These are phyloP conservation scores for Gracilinanus agilis DNA, from an alignment of 2,113 vertebrate species.

Conservation along the genomic window DNA sequence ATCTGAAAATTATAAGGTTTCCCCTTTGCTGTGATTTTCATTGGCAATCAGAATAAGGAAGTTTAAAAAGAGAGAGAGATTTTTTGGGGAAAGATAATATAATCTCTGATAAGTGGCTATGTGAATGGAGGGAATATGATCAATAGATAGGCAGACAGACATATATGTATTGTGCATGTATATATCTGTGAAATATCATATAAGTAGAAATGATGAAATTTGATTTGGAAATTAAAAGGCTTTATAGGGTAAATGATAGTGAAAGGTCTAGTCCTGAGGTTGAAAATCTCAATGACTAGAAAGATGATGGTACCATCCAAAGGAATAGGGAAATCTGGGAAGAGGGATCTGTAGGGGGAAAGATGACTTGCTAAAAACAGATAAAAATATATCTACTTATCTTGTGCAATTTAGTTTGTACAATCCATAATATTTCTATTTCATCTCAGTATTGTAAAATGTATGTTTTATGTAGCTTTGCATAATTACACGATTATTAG, in stretches of 20 bases:
- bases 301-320: not conserved
- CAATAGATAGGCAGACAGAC: not conserved
- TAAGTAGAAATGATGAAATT: not conserved
- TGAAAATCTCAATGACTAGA: not conserved
- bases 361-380: not conserved
- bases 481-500: too few relatives aligned
- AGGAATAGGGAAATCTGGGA: not conserved
- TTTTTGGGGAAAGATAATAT: not conserved
- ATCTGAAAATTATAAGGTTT: not conserved
- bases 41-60: not conserved
- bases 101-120: not conserved
- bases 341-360: not conserved
- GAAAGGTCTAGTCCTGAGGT: not conserved
- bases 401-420: not conserved
- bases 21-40: not conserved
- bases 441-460: too few relatives aligned
- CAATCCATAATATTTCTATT: not conserved
- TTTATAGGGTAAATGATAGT: not conserved
- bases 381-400: not conserved
- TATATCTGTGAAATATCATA: not conserved
- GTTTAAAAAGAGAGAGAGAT: not conserved
- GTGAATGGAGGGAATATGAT: not conserved
- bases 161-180: not conserved
- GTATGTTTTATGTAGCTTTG: too few relatives aligned
- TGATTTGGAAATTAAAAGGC: not conserved